Evolutionary conservation across 2,797 vertebrate species (phyloP).

Genomic region (Meda fulgida): DNA sequence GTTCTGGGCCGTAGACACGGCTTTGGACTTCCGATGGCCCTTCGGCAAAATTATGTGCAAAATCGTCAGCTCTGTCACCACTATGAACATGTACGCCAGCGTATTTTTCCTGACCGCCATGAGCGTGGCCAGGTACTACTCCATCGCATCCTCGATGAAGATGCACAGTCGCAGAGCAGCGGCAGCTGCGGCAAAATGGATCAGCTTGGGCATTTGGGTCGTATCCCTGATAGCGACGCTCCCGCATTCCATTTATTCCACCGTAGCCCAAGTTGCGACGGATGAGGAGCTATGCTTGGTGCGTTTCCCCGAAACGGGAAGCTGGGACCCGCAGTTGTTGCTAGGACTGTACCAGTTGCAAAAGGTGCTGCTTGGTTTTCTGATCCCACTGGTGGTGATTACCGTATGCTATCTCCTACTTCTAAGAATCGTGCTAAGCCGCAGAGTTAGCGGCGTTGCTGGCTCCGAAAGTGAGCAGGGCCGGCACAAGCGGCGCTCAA

Average conservation of each 20-base stretch:
- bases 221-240: constrained; percentile 75
- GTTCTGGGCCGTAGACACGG: constrained; percentile 81
- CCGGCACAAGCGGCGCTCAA: constrained; percentile 74
- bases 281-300: constrained; percentile 80
- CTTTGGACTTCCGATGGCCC: constrained; percentile 82
- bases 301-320: constrained; percentile 77
- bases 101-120: constrained; percentile 81
- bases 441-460: constrained; percentile 66
- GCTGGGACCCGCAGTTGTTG: constrained; percentile 81
- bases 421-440: constrained; percentile 76
- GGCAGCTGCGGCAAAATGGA: constrained; percentile 74
- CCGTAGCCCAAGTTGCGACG: constrained; percentile 72
- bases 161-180: constrained; percentile 76
- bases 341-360: constrained; percentile 79
- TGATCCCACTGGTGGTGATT: constrained; percentile 77
- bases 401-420: constrained; percentile 78
- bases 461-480: constrained; percentile 68
- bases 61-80: constrained; percentile 80
- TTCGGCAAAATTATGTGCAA: constrained; percentile 80
- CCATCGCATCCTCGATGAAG: constrained; percentile 78
- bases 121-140: constrained; percentile 80
- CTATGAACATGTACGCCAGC: constrained; percentile 84
- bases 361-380: constrained; percentile 80
- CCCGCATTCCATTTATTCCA: constrained; percentile 82
- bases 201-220: constrained; percentile 77